Evolutionary conservation across 2,888 invertebrate species (phyloP), one percentile per base, ranked within the genome.

Genomic region (Cotesia congregata): DNA sequence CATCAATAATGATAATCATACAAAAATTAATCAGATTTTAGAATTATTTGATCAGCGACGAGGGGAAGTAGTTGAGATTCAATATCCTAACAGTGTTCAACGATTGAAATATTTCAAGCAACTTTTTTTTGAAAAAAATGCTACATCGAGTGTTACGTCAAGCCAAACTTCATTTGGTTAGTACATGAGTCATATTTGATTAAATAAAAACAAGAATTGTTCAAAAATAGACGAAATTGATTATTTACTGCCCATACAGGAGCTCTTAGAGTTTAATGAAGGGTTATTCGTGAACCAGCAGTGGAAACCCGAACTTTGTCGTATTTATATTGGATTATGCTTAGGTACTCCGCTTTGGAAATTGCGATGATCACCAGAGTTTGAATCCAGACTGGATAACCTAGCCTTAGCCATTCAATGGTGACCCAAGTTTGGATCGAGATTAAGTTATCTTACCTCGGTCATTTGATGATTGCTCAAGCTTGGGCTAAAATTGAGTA

Each of bases 71-170:
- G 83, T 83, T 65, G 83, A 87, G 80, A 77, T 88, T 5, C 74
- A 68, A 72, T 12, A 81, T 15, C 88, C 87, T 0, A 78, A 75
- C n/a, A 15, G 77, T 1, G 71, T 78, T 6, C 88, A 89, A 75
- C 85, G 88, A 41, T 82, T 83, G 68, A 77, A 82, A 40, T 89
- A 85, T 73, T 89, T 88, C 72, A 83, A 84, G 60, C 88, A 88
- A 76, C 73, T 89, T 30, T 88, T 88, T 69, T 65, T 81, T 0
- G 83, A 79, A 71, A 41, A 73, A 6, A 81, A 81, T 78, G 71
- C 80, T 1, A 7, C 75, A 6, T 74, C 81, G 0, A 84, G 85
- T 41, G 79, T 80, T 67, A 78, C 83, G 12, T 87, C 87, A 1
- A 84, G 83, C 20, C 80, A 80, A 77, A 87, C 88, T 0, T 87